Base-by-base conservation (phyloP, 2,113 vertebrate genomes). In the Amazona guildingii region DNA sequence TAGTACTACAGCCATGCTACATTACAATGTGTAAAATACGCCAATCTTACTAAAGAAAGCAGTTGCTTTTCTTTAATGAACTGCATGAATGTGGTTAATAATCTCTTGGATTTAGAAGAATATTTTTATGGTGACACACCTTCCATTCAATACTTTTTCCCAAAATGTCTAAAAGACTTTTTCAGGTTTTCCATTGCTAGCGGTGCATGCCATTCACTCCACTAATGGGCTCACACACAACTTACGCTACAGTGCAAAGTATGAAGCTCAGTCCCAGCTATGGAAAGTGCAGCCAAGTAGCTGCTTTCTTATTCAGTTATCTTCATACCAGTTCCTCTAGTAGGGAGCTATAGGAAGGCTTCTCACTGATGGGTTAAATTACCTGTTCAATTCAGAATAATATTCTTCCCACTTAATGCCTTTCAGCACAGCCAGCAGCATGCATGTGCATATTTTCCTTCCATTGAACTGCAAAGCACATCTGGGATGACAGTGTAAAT, bases 371-470 rank as follows among this genome's bases (percentile, higher is more conserved):
- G 7, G 20, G 17, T 41, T 85, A 37, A 79, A 68, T 64, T 49
- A 48, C 17, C 27, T 57, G 23, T 51, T 59, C 12, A 52, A 20
- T n/a, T 28, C 29, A 62, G 20, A 61, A 69, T 6, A 2, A 41
- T 57, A 46, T 62, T 70, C 23, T 44, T 80, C 33, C 63, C 27
- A 37, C 33, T 57, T 35, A 54, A 37, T 55, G 15, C 13, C 33
- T 46, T 66, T 62, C 19, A 68, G 43, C 48, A 41, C 13, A 61
- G 51, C 44, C 29, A 70, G 24, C 13, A 82, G 20, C 10, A 59
- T 2, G 1, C 0, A 0, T 1, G 4, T 17, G 15, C 10, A 12
- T 10, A 6, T 81, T 66, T 83, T 82, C 16, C 46, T 74, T 62
- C 28, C 54, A 13, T 3, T 21, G 44, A 78, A 7, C 43, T 54